Evolutionary conservation across 2,113 vertebrate species (phyloP).

Genomic region (Channa argus): DNA sequence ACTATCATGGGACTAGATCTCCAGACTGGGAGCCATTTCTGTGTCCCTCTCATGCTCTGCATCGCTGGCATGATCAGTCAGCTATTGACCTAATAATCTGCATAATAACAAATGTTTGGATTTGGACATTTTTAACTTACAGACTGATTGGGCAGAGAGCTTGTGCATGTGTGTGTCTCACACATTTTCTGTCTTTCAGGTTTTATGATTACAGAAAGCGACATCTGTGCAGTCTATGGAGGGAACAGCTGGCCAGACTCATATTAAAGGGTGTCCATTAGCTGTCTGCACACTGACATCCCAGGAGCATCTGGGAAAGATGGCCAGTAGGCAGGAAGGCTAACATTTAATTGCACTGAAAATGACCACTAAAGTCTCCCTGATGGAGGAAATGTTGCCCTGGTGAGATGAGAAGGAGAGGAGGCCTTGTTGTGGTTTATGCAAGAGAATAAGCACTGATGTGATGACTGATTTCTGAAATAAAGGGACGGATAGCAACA

Average conservation of each 20-base stretch:
- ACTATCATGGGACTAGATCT: no score
- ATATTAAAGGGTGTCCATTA: slow-evolving; percentile 69
- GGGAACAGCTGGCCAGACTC: slow-evolving; percentile 73
- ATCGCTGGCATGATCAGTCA: no score
- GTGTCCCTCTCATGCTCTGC: no score
- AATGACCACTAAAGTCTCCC: slow-evolving; percentile 68
- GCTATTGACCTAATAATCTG: no score
- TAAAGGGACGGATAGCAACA: slow-evolving; percentile 28
- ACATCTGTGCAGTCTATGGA: slow-evolving; percentile 57
- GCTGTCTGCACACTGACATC: slow-evolving; percentile 58
- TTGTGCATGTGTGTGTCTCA: neutral
- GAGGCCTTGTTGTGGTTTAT: slow-evolving; percentile 14
- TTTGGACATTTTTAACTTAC: neutral
- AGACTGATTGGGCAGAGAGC: slow-evolving; percentile 1
- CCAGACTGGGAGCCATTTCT: no score
- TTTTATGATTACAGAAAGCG: slow-evolving; percentile 50
- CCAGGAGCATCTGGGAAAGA: slow-evolving; percentile 69
- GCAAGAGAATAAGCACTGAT: slow-evolving; percentile 10
- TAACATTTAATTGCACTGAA: slow-evolving; percentile 76
- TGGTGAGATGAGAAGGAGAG: slow-evolving; percentile 35
- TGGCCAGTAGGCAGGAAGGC: slow-evolving; percentile 66
- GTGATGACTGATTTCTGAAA: slow-evolving; percentile 41
- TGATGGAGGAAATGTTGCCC: slow-evolving; percentile 45
- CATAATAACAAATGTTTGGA: neutral
- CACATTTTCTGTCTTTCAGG: slow-evolving; percentile 28